phyloP scores from a whole-genome alignment of 2,797 vertebrate genomes.

The Pitangus sulphuratus region DNA sequence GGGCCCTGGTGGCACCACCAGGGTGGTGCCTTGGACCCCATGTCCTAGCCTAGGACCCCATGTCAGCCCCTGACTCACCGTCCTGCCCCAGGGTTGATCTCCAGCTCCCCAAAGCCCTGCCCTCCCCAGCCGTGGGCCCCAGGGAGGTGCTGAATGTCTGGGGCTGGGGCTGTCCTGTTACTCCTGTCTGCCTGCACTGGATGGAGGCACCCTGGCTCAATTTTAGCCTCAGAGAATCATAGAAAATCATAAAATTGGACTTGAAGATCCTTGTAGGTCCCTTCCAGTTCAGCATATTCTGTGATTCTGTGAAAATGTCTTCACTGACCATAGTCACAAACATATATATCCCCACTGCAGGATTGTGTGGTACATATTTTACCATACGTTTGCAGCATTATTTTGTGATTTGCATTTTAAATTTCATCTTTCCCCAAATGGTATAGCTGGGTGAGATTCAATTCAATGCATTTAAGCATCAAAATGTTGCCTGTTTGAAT shows the following conservation, averaged over 20 bases:
- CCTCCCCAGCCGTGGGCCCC: accelerated
- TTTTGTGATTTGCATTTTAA: not conserved
- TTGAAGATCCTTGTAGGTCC: not conserved
- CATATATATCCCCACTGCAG: not conserved
- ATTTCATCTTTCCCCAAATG: not conserved
- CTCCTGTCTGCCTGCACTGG: not conserved
- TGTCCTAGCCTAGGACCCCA: not conserved
- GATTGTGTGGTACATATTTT: not conserved
- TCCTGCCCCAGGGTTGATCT: accelerated
- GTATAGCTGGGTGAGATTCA: not conserved
- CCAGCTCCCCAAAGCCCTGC: not conserved
- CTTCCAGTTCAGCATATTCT: not conserved
- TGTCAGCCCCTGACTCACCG: not conserved
- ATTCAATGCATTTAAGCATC: not conserved
- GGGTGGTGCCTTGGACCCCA: not conserved
- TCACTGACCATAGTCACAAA: not conserved
- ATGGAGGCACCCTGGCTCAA: not conserved
- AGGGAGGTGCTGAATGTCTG: accelerated
- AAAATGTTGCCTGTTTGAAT: not conserved
- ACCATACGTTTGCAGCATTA: not conserved
- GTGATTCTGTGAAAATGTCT: not conserved
- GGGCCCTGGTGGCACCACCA: not conserved
- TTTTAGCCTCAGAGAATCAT: not conserved
- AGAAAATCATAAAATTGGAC: not conserved
- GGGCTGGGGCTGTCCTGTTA: not conserved